Evolutionary conservation across 2,797 vertebrate species (phyloP), one percentile per base, ranked within the genome.

Genomic region (Cottoperca gobio): DNA sequence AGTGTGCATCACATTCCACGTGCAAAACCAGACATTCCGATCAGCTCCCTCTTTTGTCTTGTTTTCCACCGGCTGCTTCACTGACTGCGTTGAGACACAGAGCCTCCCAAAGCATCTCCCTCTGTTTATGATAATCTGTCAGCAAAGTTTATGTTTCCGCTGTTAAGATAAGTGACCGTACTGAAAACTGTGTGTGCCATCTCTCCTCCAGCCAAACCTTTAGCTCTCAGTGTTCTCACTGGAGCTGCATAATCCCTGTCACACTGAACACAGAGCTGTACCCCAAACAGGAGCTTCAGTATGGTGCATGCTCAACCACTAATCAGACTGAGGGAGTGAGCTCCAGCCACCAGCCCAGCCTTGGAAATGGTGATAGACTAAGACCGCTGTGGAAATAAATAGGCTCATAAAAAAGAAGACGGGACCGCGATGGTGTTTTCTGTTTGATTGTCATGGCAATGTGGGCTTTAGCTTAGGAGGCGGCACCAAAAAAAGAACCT

Each of bases 391-490:
- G 58, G 66, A 52, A 79, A 63, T 75, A 81, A 86, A 83, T 69
- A 82, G 62, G 57, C 65, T 52, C 33, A 37, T 71, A 58, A 81
- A 81, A 72, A 49, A 57, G 26, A 63, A 37, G 50, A 68, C 12
- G 23, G 59, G 64, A 76, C 71, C 61, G 63, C 7, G 10, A 19
- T 17, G 2, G 49, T 90, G 85, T 90, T 87, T 87, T 57, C 39
- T 89, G 84, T 91, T 89, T 91, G 79, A 86, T 88, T 86, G 48
- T 79, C 54, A 28, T 70, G 70, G 78, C 24, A 48, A 75, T 75
- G 48, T 78, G 70, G 75, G 67, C 40, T 71, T 23, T 16, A 66
- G 57, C 43, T 50, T 42, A 70, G 13, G 43, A 70, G 39, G 61
- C 60, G 71, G 46, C 43, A 62, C 70, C 70, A 28, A 73, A 80